Percentiles rank a stretch among this genome's conserved stretches.
Conservation (phyloP, 2,797 vertebrate species). For the Alca torda region DNA sequence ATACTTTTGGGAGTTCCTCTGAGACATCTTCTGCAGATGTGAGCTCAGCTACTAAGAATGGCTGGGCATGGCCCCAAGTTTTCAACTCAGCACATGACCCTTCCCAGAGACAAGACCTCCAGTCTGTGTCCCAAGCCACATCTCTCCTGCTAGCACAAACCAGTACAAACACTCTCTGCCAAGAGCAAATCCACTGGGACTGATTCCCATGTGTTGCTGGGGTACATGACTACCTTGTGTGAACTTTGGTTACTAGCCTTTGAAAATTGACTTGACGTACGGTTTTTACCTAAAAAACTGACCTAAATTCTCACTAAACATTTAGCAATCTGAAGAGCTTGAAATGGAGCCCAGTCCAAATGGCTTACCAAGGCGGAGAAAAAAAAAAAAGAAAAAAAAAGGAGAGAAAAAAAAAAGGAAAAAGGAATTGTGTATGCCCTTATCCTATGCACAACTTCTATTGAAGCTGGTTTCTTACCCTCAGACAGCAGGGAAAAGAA, state of each 20-base stretch:
- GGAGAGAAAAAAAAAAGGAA: neutral
- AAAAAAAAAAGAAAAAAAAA: neutral
- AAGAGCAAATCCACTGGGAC: neutral
- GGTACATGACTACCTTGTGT: neutral
- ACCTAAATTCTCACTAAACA: neutral
- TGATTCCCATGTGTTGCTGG: neutral
- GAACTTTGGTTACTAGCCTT: constrained; percentile 26
- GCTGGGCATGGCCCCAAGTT: constrained; percentile 23
- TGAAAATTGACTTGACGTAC: neutral
- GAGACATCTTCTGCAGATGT: constrained; percentile 39
- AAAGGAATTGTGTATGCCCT: neutral
- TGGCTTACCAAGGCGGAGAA: neutral
- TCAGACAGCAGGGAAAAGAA: neutral
- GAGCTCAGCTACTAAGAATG: constrained; percentile 55
- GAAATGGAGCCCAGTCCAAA: neutral
- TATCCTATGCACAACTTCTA: neutral
- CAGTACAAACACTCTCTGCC: neutral
- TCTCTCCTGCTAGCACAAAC: neutral
- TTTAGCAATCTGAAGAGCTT: neutral
- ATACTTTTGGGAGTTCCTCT: constrained; percentile 19
- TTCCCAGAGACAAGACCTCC: constrained; percentile 43
- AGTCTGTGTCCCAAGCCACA: constrained; percentile 26
- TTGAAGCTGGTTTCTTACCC: neutral
- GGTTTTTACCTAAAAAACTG: neutral
- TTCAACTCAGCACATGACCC: constrained; percentile 39